A percentile compares a stretch with the other conserved stretches of the same genome.
Conservation (phyloP, 1,140 invertebrate genomes). For the Melanaphis sacchari region DNA sequence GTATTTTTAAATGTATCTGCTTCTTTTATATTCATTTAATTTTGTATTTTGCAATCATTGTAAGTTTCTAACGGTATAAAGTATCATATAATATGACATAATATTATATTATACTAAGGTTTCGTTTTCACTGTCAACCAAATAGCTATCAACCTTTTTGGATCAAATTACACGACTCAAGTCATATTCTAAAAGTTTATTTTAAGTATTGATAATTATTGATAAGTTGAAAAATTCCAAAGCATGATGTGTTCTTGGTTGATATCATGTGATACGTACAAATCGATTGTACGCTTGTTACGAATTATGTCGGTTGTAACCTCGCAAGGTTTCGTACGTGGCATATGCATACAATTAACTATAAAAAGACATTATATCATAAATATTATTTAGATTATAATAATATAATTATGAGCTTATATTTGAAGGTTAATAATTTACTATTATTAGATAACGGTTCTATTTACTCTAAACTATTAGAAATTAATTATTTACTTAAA, state of each 20-base stretch:
- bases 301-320: neutral
- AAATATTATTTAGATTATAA: too few species aligned
- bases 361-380: neutral
- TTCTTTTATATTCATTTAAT: neutral
- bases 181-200: neutral
- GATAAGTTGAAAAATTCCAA: neutral
- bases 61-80: neutral
- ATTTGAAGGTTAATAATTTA: neutral
- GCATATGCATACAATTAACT: neutral
- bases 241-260: neutral
- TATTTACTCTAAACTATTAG: neutral
- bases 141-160: neutral
- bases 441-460: neutral
- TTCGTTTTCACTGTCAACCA: neutral
- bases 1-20: neutral
- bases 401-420: neutral
- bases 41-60: neutral
- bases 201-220: neutral
- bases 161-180: neutral
- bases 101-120: neutral
- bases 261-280: neutral
- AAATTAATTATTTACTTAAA: neutral
- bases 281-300: neutral
- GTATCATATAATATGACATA: neutral
- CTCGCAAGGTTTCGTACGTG: neutral